Evolutionary conservation across 2,888 invertebrate genomes (phyloP), one percentile per base, ranked within the genome.

Genomic region (Perizoma affinitatum): DNA sequence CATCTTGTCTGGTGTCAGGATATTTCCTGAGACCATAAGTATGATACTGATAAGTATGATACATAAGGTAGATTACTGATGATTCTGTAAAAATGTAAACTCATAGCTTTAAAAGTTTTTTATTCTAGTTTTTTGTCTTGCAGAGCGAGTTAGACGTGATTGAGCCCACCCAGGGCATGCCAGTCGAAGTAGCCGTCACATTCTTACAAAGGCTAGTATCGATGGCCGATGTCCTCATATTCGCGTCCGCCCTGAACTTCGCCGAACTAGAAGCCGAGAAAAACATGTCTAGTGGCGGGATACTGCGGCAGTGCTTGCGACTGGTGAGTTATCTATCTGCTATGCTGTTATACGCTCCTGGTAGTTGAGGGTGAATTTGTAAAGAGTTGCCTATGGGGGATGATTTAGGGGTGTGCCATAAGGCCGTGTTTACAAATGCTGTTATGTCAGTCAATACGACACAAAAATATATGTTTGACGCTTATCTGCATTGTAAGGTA

Each of bases 271-370:
- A 99, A 89, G 98, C 98, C 0, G 99, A 99, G 92, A 99, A 99
- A 92, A 99, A 99, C 85, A 99, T 99, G 99, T 98, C 98, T 51
- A 97, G 97, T 76, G 99, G 99, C n/a, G 99, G 99, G 49, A 99
- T 99, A 73, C 92, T 99, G 57, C 92, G 99, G 59, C 99, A 99
- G 90, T 99, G 99, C 84, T 94, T 99, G 62, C 93, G 99, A 85
- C 92, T 99, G 94, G 97, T 96, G 84, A 93, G 95, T 88, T 40
- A 38, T 56, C 56, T n/a, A 7, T 56, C 56, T 62, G 66, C 63
- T 69, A 54, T 68, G 66, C 69, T 73, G 65, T 69, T 69, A 67
- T 64, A 58, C 38, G 6, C 22, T 46, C 65, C 65, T 65, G 47
- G 56, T 65, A 65, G 35, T n/a, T 49, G 22, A 22, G 51, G 60